Percentiles rank a stretch among this genome's conserved stretches.
Conservation (phyloP, 1,140 invertebrate genomes). For the Zaprionus nigranus region DNA sequence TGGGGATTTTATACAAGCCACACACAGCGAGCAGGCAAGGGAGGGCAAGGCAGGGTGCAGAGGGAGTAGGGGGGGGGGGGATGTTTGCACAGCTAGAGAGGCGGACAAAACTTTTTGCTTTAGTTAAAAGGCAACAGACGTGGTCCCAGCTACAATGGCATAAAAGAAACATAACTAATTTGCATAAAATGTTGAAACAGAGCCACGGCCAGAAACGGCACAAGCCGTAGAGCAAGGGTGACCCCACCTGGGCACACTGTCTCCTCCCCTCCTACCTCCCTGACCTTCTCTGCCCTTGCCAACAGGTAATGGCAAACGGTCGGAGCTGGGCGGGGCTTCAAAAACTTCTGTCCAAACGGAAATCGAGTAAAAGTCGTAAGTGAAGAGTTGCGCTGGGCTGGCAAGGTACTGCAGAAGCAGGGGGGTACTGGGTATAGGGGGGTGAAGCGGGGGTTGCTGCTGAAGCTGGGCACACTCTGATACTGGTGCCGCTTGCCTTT, state of each 20-base stretch:
- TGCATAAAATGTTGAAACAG: conserved; percentile 76
- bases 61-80: background rate
- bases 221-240: background rate
- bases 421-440: no score
- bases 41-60: background rate
- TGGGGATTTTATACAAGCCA: conserved; percentile 52
- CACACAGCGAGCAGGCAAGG: conserved; percentile 7
- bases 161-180: conserved; percentile 83
- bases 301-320: conserved; percentile 9
- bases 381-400: conserved; percentile 39
- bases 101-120: conserved; percentile 49
- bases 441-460: no score
- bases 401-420: no score
- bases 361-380: conserved; percentile 70
- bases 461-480: background rate
- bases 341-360: conserved; percentile 62
- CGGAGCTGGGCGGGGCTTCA: background rate
- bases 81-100: conserved; percentile 18
- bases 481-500: conserved; percentile 15
- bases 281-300: background rate
- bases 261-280: background rate
- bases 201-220: background rate
- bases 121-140: conserved; percentile 65
- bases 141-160: conserved; percentile 48
- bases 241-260: background rate